phyloP scores from a whole-genome alignment of 2,888 invertebrate genomes.

The Drosophila nigritarsus region DNA sequence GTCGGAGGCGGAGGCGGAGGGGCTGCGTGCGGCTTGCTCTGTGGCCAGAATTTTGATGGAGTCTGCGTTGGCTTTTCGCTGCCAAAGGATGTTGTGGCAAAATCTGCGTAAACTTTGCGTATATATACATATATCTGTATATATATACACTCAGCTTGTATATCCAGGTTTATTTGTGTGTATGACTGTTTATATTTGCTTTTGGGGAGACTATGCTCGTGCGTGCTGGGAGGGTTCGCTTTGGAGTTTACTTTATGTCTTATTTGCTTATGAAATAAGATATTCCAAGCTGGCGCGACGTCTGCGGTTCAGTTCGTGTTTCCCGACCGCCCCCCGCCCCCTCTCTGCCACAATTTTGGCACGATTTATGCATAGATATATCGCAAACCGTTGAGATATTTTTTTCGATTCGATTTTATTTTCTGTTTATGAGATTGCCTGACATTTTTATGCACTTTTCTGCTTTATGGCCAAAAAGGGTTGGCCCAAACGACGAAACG shows the following conservation, averaged over 20 bases:
- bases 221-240: constrained; percentile 52
- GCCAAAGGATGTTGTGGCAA: constrained; percentile 69
- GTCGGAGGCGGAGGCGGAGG: not conserved
- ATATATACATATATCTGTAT: constrained; percentile 6
- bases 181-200: constrained; percentile 48
- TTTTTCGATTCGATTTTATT: constrained; percentile 70
- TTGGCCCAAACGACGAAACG: constrained; percentile 19
- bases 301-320: constrained; percentile 24
- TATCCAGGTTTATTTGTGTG: constrained; percentile 5
- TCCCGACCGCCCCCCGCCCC: not conserved
- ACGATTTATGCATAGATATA: constrained; percentile 67
- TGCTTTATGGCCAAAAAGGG: constrained; percentile 62
- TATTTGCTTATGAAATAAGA: constrained; percentile 81
- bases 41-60: constrained; percentile 83
- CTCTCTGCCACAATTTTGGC: constrained; percentile 12
- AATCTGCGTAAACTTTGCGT: constrained; percentile 78
- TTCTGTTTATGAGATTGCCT: constrained; percentile 78
- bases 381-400: constrained; percentile 28
- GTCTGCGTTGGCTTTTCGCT: constrained; percentile 55
- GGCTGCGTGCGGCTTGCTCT: constrained; percentile 56
- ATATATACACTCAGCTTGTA: not conserved
- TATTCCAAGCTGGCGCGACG: constrained; percentile 52
- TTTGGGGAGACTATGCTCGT: constrained; percentile 22
- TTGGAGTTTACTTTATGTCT: constrained; percentile 72
- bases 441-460: constrained; percentile 72